Conservation (phyloP, 2,888 invertebrate genomes). For the Aphelenchoides bicaudatus region DNA sequence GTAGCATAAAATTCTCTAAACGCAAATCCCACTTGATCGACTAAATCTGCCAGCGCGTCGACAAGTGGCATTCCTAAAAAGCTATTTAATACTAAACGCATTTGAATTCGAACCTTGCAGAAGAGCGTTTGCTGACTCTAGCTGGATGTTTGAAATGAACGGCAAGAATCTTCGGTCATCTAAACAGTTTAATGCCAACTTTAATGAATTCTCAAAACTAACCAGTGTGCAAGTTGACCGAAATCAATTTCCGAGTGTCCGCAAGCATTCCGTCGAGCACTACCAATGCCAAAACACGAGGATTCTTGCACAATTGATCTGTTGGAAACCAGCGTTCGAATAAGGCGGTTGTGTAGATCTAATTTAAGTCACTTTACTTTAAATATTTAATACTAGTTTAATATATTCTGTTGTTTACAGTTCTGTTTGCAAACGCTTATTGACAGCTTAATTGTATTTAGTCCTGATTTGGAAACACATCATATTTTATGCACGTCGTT, state of each 20-base stretch:
- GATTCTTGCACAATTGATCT: slow-evolving; percentile 19
- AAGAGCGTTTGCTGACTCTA: slow-evolving; percentile 49
- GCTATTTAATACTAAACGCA: no score
- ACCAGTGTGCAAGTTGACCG: slow-evolving; percentile 47
- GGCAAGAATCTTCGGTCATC: slow-evolving; percentile 31
- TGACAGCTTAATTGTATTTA: no score
- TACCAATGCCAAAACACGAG: slow-evolving; percentile 33
- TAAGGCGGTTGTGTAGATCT: slow-evolving; percentile 52
- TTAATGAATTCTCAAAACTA: slow-evolving; percentile 6
- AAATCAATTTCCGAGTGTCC: slow-evolving; percentile 51
- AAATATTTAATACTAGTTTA: no score
- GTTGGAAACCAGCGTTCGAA: slow-evolving; percentile 52
- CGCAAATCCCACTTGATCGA: slow-evolving; percentile 48
- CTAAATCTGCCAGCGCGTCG: slow-evolving; percentile 31
- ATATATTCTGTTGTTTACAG: no score
- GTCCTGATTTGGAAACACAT: no score
- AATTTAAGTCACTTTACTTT: no score
- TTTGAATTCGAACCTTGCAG: slow-evolving; percentile 43
- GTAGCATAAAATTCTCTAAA: slow-evolving; percentile 41
- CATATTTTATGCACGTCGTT: no score
- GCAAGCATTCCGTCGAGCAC: slow-evolving; percentile 50
- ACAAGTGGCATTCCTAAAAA: slow-evolving; percentile 30
- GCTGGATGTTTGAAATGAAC: slow-evolving; percentile 47
- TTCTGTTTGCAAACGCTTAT: no score
- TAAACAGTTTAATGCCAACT: not conserved